phyloP scores from a whole-genome alignment of 2,113 vertebrate species.

The Hipposideros armiger region DNA sequence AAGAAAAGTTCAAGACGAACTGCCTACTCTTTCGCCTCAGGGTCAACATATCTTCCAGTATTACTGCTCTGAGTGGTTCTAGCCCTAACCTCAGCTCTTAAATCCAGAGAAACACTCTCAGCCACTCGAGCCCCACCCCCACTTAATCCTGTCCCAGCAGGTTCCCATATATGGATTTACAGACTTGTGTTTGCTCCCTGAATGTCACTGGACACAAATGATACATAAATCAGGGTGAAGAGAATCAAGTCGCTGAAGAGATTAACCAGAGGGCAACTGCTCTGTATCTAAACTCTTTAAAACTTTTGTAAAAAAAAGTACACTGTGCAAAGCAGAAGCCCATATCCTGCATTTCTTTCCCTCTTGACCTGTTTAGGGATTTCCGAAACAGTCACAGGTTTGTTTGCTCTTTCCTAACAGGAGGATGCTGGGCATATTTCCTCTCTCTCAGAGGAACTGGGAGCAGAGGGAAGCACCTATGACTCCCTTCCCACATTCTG shows the following conservation, averaged over 20 bases:
- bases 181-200: neutral
- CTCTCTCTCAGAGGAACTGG: neutral
- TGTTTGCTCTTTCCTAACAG: neutral
- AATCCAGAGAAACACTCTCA: conserved; percentile 15
- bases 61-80: neutral
- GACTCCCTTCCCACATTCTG: neutral
- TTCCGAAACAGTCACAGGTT: neutral
- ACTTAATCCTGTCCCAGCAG: neutral
- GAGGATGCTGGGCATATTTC: neutral
- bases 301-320: neutral
- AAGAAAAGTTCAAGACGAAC: neutral
- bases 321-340: neutral
- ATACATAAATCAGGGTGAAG: neutral
- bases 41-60: neutral
- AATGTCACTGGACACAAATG: conserved; percentile 14
- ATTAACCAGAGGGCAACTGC: neutral
- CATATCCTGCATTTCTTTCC: neutral
- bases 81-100: neutral
- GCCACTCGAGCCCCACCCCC: neutral
- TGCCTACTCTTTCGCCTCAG: neutral
- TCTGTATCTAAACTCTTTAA: neutral
- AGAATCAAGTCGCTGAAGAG: neutral
- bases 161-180: conserved; percentile 61
- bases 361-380: neutral
- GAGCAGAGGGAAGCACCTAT: neutral